phyloP scores from a whole-genome alignment of 2,113 vertebrate species.

The Trinectes maculatus region DNA sequence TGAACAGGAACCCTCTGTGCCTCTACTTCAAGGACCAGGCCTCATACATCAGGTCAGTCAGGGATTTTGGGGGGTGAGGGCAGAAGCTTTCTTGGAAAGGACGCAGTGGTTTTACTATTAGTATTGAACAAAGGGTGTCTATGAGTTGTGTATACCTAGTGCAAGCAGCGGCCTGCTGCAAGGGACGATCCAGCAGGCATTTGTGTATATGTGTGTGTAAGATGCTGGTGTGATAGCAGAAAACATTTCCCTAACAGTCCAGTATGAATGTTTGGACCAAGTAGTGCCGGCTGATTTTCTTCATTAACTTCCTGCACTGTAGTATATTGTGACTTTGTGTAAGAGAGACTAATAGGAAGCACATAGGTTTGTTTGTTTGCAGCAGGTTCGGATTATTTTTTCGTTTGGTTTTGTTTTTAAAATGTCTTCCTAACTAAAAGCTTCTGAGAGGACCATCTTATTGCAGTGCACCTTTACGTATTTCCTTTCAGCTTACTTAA shows the following conservation, averaged over 20 bases:
- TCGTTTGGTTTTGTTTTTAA: background rate
- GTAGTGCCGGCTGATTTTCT: slow-evolving; percentile 1
- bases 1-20: slow-evolving; percentile 87
- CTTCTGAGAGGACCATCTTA: slow-evolving; percentile 22
- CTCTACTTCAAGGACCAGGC: slow-evolving; percentile 87
- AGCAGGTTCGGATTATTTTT: background rate
- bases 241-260: slow-evolving; percentile 7
- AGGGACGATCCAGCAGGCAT: background rate
- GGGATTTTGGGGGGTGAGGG: slow-evolving; percentile 20
- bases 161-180: background rate
- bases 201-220: background rate
- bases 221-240: background rate
- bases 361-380: background rate
- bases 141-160: background rate
- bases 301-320: background rate
- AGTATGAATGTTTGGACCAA: background rate
- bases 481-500: slow-evolving; percentile 34
- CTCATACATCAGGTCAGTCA: slow-evolving; percentile 90
- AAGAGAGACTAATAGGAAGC: background rate
- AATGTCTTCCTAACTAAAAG: slow-evolving; percentile 19
- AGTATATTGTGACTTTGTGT: background rate
- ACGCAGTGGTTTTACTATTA: slow-evolving; percentile 1
- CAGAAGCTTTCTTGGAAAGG: background rate
- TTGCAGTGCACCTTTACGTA: background rate
- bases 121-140: background rate